Base-by-base conservation (phyloP, 35 echinoderm and acorn worm species). In the Diadema setosum region DNA sequence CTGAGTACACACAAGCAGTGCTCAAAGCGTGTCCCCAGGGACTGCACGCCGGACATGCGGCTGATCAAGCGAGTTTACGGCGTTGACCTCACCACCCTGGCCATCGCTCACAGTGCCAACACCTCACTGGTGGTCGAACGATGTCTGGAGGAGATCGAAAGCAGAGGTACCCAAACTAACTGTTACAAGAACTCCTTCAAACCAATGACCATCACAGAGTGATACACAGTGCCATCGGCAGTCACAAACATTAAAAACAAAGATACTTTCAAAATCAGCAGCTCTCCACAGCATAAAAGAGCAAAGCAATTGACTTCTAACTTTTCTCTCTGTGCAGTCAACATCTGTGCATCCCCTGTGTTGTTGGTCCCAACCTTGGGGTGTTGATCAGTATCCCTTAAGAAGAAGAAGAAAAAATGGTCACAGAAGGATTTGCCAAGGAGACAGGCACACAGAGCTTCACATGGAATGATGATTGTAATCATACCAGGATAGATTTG, bases 1-100 rank as follows among this genome's bases (percentile, higher is more conserved):
- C 49, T 99, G 3, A 89, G 93, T 70, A 92, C 89, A 8, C 96
- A 99, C 84, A 99, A 99, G 65, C 96, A 94, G 64, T 99, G 96
- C 83, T 99, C 93, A 24, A 99, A 99, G 82, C 60, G 83, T 43
- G 90, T 99, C 6, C 96, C 96, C 3, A 59, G 80, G 33, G 96
- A 99, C 56, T 99, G 96, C 25, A 94, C 75, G 27, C 96, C 96
- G 67, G 89, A 86, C 57, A 81, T 88, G 57, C 65, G 96, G 6
- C 93, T 99, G 14, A 88, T 99, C 75, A 99, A 99, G 75, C 80
- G 96, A 11, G 90, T 99, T 16, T 99, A 90, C 45, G 69, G 96
- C 21, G 87, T 99, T 46, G 96, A 99, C 58, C 83, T 99, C 14
- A 99, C 96, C 2, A 99, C 96, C 29, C 73, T 99, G 23, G 96